Evolutionary conservation across 2,888 invertebrate species (phyloP), one percentile per base, ranked within the genome.

Genomic region (Nomada fabriciana): DNA sequence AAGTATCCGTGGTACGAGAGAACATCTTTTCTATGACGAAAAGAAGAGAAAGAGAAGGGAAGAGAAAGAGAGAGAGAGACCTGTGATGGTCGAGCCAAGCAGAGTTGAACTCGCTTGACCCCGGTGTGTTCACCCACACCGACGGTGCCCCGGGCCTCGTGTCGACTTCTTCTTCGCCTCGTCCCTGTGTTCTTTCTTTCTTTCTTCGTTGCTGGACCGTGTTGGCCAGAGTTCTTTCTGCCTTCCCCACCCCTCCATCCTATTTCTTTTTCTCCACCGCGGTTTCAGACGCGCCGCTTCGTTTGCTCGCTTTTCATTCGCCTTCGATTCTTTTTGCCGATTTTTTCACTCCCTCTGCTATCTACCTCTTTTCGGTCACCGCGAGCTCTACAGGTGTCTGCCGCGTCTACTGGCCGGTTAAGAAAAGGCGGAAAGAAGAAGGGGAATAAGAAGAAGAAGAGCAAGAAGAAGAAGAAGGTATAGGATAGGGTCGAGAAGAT

Each of bases 81-180:
- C 88, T 88, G 65, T 25, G 89, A 90, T 86, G 89, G 86, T 73
- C 71, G 87, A 87, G 78, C 72, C 86, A 88, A 87, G 89, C 86
- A 85, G 84, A 84, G 89, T 87, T 92, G 92, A 92, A 91, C 92
- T 92, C 91, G 71, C 86, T 90, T 92, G 92, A 92, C 92, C 92
- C 88, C 88, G 84, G 86, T 84, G 89, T 92, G 91, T 88, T 91
- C 91, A 92, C 92, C 92, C 90, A 91, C 92, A 92, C 91, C 88
- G 86, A 78, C 86, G 84, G 86, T 73, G 85, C 88, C 85, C 70
- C 87, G 86, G 88, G 88, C 88, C 86, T 86, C 82, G 84, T 74
- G 73, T 89, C 89, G 84, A 82, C 86, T 89, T 83, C 84, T 85
- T 59, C 77, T 79, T 42, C 71, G 55, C 76, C 50, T 52, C 50